These are phyloP conservation scores for Rhynchomys soricoides DNA, from an alignment of 2,113 vertebrate species.

Conservation along the genomic window DNA sequence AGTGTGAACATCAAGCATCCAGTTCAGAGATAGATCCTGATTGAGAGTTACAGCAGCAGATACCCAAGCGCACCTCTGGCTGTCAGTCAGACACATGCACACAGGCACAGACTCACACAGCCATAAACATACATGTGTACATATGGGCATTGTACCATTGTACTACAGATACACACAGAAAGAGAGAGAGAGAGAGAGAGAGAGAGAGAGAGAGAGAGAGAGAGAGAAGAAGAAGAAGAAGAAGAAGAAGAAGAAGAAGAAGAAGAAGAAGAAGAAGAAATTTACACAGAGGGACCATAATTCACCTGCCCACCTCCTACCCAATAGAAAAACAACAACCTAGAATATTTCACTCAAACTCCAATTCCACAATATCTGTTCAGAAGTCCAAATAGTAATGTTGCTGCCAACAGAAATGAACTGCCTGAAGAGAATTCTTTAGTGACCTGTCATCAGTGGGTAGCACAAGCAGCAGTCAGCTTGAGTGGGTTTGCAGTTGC, in stretches of 20 bases:
- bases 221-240: too few relatives aligned
- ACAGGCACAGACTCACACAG: neutral
- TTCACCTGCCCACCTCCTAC: neutral
- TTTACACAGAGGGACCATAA: neutral
- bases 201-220: neutral
- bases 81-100: neutral
- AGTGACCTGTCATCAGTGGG: constrained; percentile 11
- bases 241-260: rapidly evolving
- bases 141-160: neutral
- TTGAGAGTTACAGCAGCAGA: neutral
- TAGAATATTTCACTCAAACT: neutral
- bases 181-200: neutral
- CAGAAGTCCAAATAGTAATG: neutral
- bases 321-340: neutral
- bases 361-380: neutral
- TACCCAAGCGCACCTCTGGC: neutral
- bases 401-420: constrained; percentile 34
- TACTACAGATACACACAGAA: neutral
- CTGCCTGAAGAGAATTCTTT: constrained; percentile 29
- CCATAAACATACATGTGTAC: neutral
- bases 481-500: neutral
- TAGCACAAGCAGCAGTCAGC: neutral
- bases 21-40: neutral
- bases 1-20: neutral
- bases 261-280: neutral